Percentiles rank a stretch among this genome's conserved stretches.
phyloP scores from a whole-genome alignment of 2,797 vertebrate species.

The Eulemur albifrons region DNA sequence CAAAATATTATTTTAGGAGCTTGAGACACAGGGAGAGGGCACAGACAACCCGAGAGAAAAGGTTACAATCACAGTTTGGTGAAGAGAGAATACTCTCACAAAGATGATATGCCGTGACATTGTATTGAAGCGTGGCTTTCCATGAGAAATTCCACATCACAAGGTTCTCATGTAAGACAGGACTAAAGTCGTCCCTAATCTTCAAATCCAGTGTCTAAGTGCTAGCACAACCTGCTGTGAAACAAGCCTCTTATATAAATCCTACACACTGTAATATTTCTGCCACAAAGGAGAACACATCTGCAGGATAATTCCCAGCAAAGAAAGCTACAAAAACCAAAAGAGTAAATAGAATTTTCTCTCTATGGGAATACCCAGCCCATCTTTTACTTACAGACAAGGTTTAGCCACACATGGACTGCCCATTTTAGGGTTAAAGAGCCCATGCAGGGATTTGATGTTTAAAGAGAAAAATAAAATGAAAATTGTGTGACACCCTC shows the following conservation, averaged over 20 bases:
- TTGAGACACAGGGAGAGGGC: conserved; percentile 71
- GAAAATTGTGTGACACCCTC: conserved; percentile 44
- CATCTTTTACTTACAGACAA: conserved; percentile 20
- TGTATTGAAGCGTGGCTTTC: conserved; percentile 62
- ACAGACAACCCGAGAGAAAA: conserved; percentile 70
- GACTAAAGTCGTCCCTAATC: conserved; percentile 44
- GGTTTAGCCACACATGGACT: not conserved
- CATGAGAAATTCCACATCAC: conserved; percentile 72
- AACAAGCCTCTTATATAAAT: conserved; percentile 66
- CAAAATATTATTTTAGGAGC: conserved; percentile 77
- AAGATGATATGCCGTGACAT: conserved; percentile 72
- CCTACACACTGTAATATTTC: conserved; percentile 42
- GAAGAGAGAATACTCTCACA: conserved; percentile 72
- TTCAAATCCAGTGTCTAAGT: conserved; percentile 62
- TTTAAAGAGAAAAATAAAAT: conserved; percentile 66
- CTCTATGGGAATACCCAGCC: conserved; percentile 33
- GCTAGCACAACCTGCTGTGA: conserved; percentile 44
- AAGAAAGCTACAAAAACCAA: conserved; percentile 5
- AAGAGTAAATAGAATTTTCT: conserved; percentile 45
- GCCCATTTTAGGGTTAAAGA: conserved; percentile 43
- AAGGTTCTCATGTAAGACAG: conserved; percentile 48
- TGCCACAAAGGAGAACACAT: conserved; percentile 30
- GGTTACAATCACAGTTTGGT: conserved; percentile 77
- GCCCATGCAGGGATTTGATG: conserved; percentile 22
- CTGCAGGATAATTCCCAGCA: conserved; percentile 39